phyloP scores from a whole-genome alignment of 1,140 invertebrate genomes.

The Neelides sp. region DNA sequence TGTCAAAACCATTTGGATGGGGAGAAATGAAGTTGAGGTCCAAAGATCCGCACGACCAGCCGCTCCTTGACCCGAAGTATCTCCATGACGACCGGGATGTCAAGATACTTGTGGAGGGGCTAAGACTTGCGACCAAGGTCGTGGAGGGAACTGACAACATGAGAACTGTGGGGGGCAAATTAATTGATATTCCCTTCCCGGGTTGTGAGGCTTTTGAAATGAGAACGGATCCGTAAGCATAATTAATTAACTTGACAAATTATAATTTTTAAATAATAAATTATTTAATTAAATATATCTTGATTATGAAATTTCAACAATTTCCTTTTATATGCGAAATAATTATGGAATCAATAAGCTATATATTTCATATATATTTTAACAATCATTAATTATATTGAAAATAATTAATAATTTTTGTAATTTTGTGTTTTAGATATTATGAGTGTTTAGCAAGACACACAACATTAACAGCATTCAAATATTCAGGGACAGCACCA shows the following conservation, averaged over 20 bases:
- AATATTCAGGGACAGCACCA: constrained; percentile 22
- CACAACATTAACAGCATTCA: constrained; percentile 20
- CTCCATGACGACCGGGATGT: constrained; percentile 22
- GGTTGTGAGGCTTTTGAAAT: constrained; percentile 9
- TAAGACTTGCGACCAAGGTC: constrained; percentile 6
- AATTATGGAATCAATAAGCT: no score
- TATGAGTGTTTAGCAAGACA: constrained; percentile 22
- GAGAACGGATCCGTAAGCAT: constrained; percentile 5
- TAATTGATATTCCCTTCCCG: constrained; percentile 4
- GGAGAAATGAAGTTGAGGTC: constrained; percentile 6
- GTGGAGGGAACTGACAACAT: constrained; percentile 13
- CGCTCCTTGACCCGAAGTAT: constrained; percentile 24
- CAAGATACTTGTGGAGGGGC: constrained; percentile 12
- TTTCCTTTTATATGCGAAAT: no score
- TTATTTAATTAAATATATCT: no score
- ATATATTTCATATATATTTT: no score
- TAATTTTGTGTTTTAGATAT: no score
- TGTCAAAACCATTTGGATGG: constrained; percentile 12
- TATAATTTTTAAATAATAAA: no score
- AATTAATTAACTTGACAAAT: no score
- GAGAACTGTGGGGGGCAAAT: constrained; percentile 9
- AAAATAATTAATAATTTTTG: no score
- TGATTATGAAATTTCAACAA: no score
- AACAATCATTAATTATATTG: no score
- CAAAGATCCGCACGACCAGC: constrained; percentile 10